These are phyloP conservation scores for Apostichopus japonicus DNA, from an alignment of 35 echinoderm and acorn worm genomes.

Conservation along the genomic window DNA sequence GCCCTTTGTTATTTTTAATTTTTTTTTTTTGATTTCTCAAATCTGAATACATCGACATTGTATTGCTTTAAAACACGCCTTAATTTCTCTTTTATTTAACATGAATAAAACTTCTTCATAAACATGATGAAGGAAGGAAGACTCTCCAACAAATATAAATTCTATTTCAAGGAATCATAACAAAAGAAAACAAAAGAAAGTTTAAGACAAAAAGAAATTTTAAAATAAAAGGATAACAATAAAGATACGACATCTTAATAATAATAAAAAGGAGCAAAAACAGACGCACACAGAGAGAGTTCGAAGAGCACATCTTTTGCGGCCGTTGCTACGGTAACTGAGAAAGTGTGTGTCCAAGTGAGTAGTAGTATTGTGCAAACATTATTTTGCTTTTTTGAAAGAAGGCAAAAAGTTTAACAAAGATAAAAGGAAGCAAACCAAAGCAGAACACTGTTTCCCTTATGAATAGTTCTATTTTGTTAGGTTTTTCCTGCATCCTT, in stretches of 20 bases:
- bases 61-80: conserved; percentile 27
- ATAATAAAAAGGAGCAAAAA: conserved; percentile 3
- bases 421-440: no score
- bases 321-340: no score
- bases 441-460: no score
- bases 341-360: no score
- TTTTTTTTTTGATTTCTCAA: background rate
- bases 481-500: background rate
- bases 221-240: background rate
- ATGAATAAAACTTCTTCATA: background rate
- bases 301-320: no score
- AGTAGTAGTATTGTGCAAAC: no score
- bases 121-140: background rate
- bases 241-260: background rate
- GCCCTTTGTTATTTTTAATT: background rate
- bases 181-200: background rate
- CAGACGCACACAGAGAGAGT: background rate
- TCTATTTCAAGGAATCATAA: conserved; percentile 36
- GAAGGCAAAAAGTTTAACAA: no score
- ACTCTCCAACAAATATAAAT: conserved; percentile 27
- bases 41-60: conserved; percentile 43
- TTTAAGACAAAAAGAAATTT: background rate
- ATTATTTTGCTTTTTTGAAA: no score
- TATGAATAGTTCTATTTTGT: no score
- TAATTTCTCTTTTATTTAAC: background rate